Conservation (phyloP, 1,140 invertebrate genomes). For the Eumeta japonica region DNA sequence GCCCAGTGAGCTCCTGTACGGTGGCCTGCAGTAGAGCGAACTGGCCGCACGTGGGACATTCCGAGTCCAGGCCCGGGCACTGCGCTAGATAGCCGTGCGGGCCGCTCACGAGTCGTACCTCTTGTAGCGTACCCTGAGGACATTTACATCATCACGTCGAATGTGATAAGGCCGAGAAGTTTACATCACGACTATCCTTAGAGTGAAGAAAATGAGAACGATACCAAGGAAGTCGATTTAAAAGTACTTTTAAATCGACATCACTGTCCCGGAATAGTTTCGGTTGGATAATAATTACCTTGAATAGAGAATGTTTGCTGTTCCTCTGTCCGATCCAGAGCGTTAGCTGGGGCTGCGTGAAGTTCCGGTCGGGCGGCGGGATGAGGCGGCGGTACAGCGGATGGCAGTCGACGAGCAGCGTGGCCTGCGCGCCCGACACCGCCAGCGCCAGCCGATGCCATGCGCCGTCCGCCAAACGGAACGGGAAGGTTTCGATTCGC, state of each 20-base stretch:
- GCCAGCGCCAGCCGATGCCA: conserved; percentile 85
- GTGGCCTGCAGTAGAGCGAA: conserved; percentile 79
- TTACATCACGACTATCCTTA: too few species aligned
- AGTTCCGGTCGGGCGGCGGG: conserved; percentile 70
- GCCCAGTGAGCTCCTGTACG: conserved; percentile 64
- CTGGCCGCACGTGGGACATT: conserved; percentile 87
- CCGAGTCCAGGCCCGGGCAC: conserved; percentile 81
- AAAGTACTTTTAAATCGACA: too few species aligned
- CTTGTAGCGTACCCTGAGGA: conserved; percentile 79
- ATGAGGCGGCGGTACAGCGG: conserved; percentile 72
- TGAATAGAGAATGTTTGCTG: conserved; percentile 81
- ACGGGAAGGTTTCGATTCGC: conserved; percentile 83
- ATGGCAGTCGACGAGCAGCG: conserved; percentile 83
- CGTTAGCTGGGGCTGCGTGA: conserved; percentile 68
- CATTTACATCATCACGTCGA: too few species aligned
- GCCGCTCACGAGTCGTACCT: conserved; percentile 79
- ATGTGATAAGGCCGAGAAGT: too few species aligned
- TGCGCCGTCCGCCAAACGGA: conserved; percentile 76
- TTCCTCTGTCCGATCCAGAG: conserved; percentile 87
- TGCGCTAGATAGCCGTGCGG: conserved; percentile 83
- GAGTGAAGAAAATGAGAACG: too few species aligned
- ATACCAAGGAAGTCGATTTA: too few species aligned
- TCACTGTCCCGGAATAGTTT: too few species aligned
- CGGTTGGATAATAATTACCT: too few species aligned
- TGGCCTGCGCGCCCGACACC: conserved; percentile 78